Evolutionary conservation across 64 coral and sea anemone genomes (phyloP).

Genomic region (Catalaphyllia jardinei): DNA sequence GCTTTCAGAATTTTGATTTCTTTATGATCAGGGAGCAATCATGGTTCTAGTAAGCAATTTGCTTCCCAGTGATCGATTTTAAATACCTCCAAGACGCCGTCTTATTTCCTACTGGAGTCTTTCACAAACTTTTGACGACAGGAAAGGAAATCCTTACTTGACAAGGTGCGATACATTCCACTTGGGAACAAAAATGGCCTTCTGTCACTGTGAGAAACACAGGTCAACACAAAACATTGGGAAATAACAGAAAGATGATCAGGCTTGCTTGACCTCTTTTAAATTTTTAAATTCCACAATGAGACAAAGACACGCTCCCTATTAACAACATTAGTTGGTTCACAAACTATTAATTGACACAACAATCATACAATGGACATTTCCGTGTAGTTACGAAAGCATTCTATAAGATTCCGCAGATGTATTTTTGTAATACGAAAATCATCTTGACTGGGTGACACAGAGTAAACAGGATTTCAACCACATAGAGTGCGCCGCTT

Average conservation of each 20-base stretch:
- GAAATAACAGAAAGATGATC: not conserved
- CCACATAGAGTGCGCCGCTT: not conserved
- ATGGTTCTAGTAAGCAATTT: no score
- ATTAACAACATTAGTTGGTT: not conserved
- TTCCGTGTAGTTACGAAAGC: not conserved
- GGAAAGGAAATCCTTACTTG: not conserved
- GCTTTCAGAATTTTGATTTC: no score
- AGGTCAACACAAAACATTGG: not conserved
- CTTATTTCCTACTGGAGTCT: not conserved
- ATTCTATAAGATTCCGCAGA: not conserved
- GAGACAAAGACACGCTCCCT: not conserved
- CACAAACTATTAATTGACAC: no score
- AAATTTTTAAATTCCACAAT: not conserved
- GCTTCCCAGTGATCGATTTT: no score
- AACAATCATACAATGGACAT: not conserved
- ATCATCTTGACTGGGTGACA: not conserved
- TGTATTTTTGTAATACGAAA: not conserved
- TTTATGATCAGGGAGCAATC: no score
- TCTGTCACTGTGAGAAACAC: not conserved
- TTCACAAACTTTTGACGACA: not conserved
- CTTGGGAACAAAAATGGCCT: not conserved
- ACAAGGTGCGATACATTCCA: not conserved
- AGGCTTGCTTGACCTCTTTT: not conserved
- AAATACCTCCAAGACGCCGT: not conserved
- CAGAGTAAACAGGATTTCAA: conserved; percentile 14